Evolutionary conservation across 2,797 vertebrate genomes (phyloP).

Genomic region (Epinephelus coioides): DNA sequence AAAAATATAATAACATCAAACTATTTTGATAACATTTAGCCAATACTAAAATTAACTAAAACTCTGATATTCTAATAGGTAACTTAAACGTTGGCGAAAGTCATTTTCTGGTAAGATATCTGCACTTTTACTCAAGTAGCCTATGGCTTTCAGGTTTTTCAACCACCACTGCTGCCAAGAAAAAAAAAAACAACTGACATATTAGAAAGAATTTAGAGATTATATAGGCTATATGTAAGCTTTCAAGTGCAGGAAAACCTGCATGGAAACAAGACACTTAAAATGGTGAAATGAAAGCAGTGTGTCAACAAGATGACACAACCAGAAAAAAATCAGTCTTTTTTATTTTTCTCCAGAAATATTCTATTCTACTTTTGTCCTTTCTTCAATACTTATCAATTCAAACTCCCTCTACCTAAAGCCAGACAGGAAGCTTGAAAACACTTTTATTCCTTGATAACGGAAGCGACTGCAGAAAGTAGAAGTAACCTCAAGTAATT

Average conservation of each 20-base stretch:
- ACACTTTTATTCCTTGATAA: background rate
- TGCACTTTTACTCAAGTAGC: too few relatives aligned
- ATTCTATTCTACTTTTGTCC: background rate
- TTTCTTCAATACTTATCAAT: conserved; percentile 7
- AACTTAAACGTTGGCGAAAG: too few relatives aligned
- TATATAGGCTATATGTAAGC: too few relatives aligned
- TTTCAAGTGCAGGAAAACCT: background rate
- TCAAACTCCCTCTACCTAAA: background rate
- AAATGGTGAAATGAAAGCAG: background rate
- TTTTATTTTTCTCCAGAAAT: background rate
- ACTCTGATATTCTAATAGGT: too few relatives aligned
- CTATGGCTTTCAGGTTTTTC: too few relatives aligned
- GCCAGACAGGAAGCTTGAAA: background rate
- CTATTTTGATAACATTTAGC: too few relatives aligned
- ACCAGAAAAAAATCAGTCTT: background rate
- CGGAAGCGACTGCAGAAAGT: conserved; percentile 1
- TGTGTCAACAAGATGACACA: conserved; percentile 15
- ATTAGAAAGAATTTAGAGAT: too few relatives aligned
- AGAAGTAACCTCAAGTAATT: conserved; percentile 40
- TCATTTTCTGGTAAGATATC: too few relatives aligned
- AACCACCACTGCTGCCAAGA: too few relatives aligned
- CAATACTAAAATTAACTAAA: too few relatives aligned
- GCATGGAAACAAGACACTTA: background rate
- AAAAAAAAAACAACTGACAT: too few relatives aligned
- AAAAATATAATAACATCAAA: too few relatives aligned